Percentiles rank a stretch among this genome's conserved stretches.
These are phyloP conservation scores for Drosophila paracracens DNA, from an alignment of 2,888 invertebrate genomes.

Conservation along the genomic window DNA sequence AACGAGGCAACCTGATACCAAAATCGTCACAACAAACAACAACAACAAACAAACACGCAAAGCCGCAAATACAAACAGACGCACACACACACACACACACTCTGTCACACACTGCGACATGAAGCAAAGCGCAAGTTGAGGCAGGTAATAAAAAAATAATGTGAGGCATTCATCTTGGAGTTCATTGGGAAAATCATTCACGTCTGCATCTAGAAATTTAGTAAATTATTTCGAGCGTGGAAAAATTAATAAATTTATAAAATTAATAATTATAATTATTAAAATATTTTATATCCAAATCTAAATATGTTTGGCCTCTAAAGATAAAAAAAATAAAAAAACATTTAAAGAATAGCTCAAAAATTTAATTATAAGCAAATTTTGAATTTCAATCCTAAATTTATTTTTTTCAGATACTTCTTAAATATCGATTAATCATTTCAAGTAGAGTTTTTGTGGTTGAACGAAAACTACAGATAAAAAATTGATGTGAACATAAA, in stretches of 20 bases:
- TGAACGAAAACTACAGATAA: accelerated
- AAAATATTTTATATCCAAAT: neutral
- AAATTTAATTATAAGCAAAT: neutral
- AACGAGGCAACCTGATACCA: conserved; percentile 78
- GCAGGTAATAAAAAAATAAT: conserved; percentile 65
- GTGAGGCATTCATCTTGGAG: conserved; percentile 25
- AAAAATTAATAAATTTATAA: neutral
- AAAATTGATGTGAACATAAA: neutral
- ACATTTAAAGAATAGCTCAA: neutral
- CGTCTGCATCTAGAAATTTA: neutral
- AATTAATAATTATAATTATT: neutral
- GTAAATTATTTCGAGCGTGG: neutral
- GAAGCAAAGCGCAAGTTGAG: conserved; percentile 62
- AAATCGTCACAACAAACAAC: conserved; percentile 70
- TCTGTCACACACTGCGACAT: conserved; percentile 16
- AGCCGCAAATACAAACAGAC: conserved; percentile 28
- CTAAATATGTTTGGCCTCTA: neutral
- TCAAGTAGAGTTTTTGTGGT: neutral
- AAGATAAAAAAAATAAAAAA: neutral
- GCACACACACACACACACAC: conserved; percentile 8
- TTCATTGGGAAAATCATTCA: conserved; percentile 50
- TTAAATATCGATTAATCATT: neutral
- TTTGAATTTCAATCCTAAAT: neutral
- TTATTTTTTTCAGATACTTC: neutral
- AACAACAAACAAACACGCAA: conserved; percentile 49